A percentile compares a stretch with the other conserved stretches of the same genome.
These are phyloP conservation scores for Speoplatyrhinus poulsoni DNA, from an alignment of 2,113 vertebrate species.

Conservation along the genomic window DNA sequence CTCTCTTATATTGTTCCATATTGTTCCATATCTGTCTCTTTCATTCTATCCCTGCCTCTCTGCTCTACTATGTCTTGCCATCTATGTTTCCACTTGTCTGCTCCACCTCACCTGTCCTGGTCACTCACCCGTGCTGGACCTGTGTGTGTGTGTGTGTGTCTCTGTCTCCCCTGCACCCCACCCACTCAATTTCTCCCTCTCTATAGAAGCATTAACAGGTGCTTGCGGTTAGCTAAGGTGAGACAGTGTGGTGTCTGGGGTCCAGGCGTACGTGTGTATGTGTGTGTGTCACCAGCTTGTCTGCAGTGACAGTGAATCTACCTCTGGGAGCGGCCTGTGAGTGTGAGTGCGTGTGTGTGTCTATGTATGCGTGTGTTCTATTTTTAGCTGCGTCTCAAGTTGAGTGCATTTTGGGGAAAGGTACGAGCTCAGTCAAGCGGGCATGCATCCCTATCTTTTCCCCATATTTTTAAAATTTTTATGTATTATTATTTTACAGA, in stretches of 20 bases:
- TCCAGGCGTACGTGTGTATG: constrained; percentile 27
- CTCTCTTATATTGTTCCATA: not conserved
- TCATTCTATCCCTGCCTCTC: not conserved
- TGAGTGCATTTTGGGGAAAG: constrained; percentile 66
- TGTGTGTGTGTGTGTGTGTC: not conserved
- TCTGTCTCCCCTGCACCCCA: constrained; percentile 11
- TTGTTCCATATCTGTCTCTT: not conserved
- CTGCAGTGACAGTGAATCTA: constrained; percentile 50
- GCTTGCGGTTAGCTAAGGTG: constrained; percentile 41
- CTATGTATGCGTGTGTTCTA: constrained; percentile 34
- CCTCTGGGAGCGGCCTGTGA: constrained; percentile 45
- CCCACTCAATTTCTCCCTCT: not conserved
- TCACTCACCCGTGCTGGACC: too few relatives aligned
- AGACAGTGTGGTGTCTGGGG: constrained; percentile 48
- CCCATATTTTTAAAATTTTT: not conserved
- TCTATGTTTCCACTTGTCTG: not conserved
- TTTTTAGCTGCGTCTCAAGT: constrained; percentile 63
- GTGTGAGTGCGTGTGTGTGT: constrained; percentile 5
- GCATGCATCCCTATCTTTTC: constrained; percentile 37
- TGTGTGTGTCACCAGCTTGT: constrained; percentile 46
- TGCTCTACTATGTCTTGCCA: not conserved
- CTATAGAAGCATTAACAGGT: constrained; percentile 35
- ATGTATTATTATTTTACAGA: too few relatives aligned
- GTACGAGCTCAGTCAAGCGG: constrained; percentile 61
- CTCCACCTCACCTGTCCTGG: not conserved